These are phyloP conservation scores for Mercenaria mercenaria DNA, from an alignment of 1,140 invertebrate genomes.

Conservation along the genomic window DNA sequence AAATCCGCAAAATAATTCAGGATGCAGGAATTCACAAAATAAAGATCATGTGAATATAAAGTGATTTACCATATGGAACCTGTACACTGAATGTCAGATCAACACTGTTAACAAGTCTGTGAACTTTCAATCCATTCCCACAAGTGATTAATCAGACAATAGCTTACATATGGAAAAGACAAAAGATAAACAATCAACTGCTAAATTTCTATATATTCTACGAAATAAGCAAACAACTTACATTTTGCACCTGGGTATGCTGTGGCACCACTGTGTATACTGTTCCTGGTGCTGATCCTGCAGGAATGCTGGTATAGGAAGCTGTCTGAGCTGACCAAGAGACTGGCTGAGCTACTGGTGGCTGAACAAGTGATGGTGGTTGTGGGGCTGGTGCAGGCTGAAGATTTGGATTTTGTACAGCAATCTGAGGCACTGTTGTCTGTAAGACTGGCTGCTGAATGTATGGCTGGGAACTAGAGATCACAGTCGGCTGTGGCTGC, in stretches of 20 bases:
- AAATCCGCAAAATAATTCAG: too few species aligned
- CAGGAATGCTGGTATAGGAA: background rate
- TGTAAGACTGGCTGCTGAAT: conserved; percentile 60
- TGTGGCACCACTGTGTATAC: conserved; percentile 29
- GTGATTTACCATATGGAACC: too few species aligned
- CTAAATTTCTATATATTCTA: too few species aligned
- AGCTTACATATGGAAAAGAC: too few species aligned
- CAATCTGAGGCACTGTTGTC: conserved; percentile 54
- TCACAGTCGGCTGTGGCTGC: conserved; percentile 29
- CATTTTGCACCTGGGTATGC: conserved; percentile 4
- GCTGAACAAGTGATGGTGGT: conserved; percentile 32
- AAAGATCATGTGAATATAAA: too few species aligned
- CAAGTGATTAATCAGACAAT: too few species aligned
- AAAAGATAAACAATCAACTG: too few species aligned
- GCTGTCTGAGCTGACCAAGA: conserved; percentile 33
- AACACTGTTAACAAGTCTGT: too few species aligned
- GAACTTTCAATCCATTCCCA: too few species aligned
- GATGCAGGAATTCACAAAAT: too few species aligned
- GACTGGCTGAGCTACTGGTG: conserved; percentile 29
- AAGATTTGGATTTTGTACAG: conserved; percentile 48
- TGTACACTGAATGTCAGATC: too few species aligned
- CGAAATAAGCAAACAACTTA: too few species aligned
- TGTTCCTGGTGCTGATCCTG: background rate
- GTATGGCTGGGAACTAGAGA: conserved; percentile 64
- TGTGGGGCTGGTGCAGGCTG: conserved; percentile 68